Conservation (phyloP, 2,797 vertebrate genomes). For the Ptychobarbus kaznakovi region DNA sequence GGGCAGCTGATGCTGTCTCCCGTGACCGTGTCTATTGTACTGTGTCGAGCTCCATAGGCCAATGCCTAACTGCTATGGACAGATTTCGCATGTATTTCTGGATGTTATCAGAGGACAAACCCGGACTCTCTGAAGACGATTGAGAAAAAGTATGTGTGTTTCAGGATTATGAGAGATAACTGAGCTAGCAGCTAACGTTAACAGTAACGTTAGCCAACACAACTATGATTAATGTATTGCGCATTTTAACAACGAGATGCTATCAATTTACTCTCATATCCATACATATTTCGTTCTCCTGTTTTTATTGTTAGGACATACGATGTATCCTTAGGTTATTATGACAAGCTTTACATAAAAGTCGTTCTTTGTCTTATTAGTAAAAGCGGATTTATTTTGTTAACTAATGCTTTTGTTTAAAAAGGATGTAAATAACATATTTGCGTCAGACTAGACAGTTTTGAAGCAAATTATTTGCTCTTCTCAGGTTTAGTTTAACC, state of each 20-base stretch:
- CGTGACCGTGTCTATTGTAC: background rate
- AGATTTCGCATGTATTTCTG: background rate
- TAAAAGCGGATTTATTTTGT: background rate
- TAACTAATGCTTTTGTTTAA: background rate
- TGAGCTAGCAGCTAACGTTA: conserved; percentile 32
- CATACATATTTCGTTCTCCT: background rate
- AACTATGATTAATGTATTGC: background rate
- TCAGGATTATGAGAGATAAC: background rate
- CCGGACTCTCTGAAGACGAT: conserved; percentile 4
- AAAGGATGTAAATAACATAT: background rate
- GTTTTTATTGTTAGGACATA: background rate
- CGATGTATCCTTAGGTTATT: background rate
- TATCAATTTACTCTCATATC: background rate
- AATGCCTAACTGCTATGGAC: background rate
- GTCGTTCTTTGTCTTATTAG: conserved; percentile 5
- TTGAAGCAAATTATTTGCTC: background rate
- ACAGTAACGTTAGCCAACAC: conserved; percentile 5
- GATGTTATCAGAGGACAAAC: background rate
- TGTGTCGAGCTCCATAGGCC: background rate
- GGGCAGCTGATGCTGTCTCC: background rate
- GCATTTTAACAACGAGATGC: background rate
- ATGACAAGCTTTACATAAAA: no score
- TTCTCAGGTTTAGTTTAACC: background rate
- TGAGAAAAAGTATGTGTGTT: conserved; percentile 1
- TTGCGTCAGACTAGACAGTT: background rate